These are phyloP conservation scores for Gambusia holbrooki DNA, from an alignment of 2,113 vertebrate species.

Conservation along the genomic window DNA sequence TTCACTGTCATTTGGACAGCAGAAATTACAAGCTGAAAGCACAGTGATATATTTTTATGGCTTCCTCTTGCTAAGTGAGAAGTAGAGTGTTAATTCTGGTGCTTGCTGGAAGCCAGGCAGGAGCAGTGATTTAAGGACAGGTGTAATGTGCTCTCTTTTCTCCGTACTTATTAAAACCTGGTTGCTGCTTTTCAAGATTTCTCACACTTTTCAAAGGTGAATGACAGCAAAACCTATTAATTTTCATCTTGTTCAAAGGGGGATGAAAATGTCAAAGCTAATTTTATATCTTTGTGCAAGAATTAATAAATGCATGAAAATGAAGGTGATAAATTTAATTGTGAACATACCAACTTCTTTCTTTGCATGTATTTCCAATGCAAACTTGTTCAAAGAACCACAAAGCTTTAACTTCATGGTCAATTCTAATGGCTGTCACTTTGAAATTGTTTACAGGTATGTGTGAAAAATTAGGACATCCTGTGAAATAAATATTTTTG, in stretches of 20 bases:
- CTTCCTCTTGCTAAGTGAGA: constrained; percentile 13
- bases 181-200: constrained; percentile 5
- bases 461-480: no score
- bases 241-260: background rate
- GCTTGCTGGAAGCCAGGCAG: constrained; percentile 6
- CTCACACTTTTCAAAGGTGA: background rate
- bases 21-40: constrained; percentile 26
- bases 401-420: background rate
- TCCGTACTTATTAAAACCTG: constrained; percentile 2
- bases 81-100: constrained; percentile 19
- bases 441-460: background rate
- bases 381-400: no score
- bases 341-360: background rate
- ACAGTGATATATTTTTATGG: constrained; percentile 19
- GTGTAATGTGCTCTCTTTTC: constrained; percentile 19
- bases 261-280: background rate
- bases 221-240: background rate
- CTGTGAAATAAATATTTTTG: no score
- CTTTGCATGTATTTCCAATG: background rate
- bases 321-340: background rate
- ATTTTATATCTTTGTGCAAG: background rate
- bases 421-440: background rate
- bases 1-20: constrained; percentile 12
- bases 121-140: constrained; percentile 20
- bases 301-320: background rate